These are phyloP conservation scores for Brachionus asplanchnoidis DNA, from an alignment of 1,140 invertebrate species.

Conservation along the genomic window DNA sequence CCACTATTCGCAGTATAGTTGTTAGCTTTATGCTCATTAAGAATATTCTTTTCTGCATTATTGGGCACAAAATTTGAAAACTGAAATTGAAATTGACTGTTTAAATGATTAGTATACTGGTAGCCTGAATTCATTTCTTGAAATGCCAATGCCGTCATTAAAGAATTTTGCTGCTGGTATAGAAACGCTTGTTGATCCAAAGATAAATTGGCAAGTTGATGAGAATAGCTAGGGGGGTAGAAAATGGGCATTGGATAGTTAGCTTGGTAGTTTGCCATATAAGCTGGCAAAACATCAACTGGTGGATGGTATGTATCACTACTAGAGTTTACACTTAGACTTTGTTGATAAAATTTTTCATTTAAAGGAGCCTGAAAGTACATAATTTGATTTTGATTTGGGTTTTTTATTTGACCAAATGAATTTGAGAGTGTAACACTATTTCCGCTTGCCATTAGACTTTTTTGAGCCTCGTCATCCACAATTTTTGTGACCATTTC, in stretches of 20 bases:
- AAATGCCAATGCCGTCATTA: not conserved
- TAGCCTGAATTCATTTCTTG: not conserved
- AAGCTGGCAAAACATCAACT: not conserved
- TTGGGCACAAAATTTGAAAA: not conserved
- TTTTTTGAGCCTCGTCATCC: conserved; percentile 32
- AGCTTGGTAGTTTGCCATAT: not conserved
- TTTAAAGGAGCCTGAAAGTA: not conserved
- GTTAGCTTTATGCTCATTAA: not conserved
- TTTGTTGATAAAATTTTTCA: not conserved
- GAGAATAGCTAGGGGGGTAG: not conserved
- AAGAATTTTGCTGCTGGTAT: not conserved
- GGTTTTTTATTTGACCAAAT: not conserved
- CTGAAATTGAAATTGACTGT: not conserved
- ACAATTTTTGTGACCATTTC: conserved; percentile 30
- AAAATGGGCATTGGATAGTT: not conserved
- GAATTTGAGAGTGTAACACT: not conserved
- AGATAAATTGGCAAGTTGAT: conserved; percentile 3
- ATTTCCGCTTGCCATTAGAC: conserved; percentile 19
- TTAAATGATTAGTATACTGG: not conserved
- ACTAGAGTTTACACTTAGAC: not conserved
- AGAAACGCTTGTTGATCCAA: not conserved
- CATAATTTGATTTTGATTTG: not conserved
- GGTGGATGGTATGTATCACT: not conserved
- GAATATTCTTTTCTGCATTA: not conserved
- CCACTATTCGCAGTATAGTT: not conserved